Percentiles rank a stretch among this genome's conserved stretches.
phyloP scores from a whole-genome alignment of 2,888 invertebrate genomes.

The Spodoptera littoralis region DNA sequence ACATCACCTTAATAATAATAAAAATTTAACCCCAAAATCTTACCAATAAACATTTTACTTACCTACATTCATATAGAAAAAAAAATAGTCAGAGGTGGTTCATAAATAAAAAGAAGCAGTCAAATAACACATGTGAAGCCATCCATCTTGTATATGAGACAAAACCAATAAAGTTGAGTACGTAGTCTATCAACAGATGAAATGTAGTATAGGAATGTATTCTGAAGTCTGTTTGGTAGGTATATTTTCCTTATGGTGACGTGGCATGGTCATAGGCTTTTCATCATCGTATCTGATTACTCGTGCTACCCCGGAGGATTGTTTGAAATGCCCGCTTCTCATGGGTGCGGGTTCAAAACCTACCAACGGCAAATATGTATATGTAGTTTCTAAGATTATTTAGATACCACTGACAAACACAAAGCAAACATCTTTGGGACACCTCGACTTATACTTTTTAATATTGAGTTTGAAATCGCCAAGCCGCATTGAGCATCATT shows the following conservation, averaged over 20 bases:
- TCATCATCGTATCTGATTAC: too few relatives aligned
- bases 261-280: not conserved
- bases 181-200: slow-evolving; percentile 48
- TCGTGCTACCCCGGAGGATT: too few relatives aligned
- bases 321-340: too few relatives aligned
- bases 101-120: slow-evolving; percentile 50
- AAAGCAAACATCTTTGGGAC: too few relatives aligned
- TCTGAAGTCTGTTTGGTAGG: slow-evolving; percentile 4
- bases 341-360: too few relatives aligned
- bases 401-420: too few relatives aligned
- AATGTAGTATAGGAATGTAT: slow-evolving; percentile 26
- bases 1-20: not conserved
- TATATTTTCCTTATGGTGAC: not conserved
- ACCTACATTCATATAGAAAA: slow-evolving; percentile 20
- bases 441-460: too few relatives aligned
- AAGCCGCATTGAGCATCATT: too few relatives aligned
- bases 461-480: too few relatives aligned
- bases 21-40: slow-evolving; percentile 6
- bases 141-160: slow-evolving; percentile 45
- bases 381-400: too few relatives aligned
- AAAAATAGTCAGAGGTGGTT: slow-evolving; percentile 21
- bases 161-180: slow-evolving; percentile 56
- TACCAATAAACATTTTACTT: slow-evolving; percentile 4
- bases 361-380: too few relatives aligned
- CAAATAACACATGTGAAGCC: slow-evolving; percentile 42